Conservation (phyloP, 2,888 invertebrate species). For the Strigamia maritima region DNA sequence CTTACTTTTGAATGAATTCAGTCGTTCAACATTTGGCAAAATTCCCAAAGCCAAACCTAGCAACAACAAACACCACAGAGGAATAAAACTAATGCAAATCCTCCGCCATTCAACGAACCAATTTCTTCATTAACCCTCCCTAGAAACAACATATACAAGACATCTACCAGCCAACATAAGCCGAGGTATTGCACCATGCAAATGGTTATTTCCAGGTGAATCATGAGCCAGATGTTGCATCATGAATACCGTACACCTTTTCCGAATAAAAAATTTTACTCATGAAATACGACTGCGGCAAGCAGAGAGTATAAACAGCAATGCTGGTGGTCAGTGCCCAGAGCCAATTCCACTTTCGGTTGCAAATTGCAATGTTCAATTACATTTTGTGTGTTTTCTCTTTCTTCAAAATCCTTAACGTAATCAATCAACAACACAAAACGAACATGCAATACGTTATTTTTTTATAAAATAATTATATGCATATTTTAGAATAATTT, state of each 20-base stretch:
- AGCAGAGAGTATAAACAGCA: neutral
- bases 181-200: neutral
- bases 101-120: neutral
- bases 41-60: conserved; percentile 15
- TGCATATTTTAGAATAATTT: too few species aligned
- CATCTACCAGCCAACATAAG: neutral
- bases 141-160: neutral
- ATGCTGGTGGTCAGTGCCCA: conserved; percentile 34
- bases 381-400: neutral
- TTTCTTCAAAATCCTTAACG: neutral
- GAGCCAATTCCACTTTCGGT: neutral
- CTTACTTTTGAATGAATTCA: conserved; percentile 20
- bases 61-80: conserved; percentile 4
- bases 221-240: conserved; percentile 22
- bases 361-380: neutral
- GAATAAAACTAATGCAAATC: conserved; percentile 22
- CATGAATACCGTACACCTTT: neutral
- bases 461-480: too few species aligned
- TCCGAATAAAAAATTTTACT: conserved; percentile 7
- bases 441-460: neutral
- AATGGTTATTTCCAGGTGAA: neutral
- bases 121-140: conserved; percentile 31
- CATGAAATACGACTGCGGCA: conserved; percentile 2
- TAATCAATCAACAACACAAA: neutral
- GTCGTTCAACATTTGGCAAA: conserved; percentile 34